These are phyloP conservation scores for Coryphaenoides rupestris DNA, from an alignment of 2,113 vertebrate species.

Conservation along the genomic window DNA sequence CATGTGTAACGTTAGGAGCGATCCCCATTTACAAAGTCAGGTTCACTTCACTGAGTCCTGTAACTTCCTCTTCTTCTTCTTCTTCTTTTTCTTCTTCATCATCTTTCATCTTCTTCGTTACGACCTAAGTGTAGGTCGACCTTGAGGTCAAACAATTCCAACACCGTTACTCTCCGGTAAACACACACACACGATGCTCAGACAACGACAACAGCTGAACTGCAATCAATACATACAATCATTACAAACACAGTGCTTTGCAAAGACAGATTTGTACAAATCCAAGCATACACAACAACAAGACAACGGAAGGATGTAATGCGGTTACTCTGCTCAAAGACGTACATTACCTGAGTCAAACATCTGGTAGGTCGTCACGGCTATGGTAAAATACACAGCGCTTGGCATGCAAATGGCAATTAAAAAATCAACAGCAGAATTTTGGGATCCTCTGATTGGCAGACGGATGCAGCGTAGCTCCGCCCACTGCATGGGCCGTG, in stretches of 20 bases:
- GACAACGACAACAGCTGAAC: too few relatives aligned
- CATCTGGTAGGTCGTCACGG: too few relatives aligned
- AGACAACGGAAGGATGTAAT: neutral
- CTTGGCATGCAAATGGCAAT: too few relatives aligned
- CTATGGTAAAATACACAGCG: too few relatives aligned
- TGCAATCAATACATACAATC: too few relatives aligned
- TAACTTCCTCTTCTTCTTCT: slow-evolving; percentile 5
- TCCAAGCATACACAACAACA: neutral
- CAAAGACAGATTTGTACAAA: neutral
- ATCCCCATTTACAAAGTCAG: neutral
- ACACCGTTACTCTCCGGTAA: slow-evolving; percentile 26
- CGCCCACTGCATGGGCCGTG: neutral
- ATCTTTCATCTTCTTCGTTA: neutral
- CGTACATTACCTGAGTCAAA: too few relatives aligned
- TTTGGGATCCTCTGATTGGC: too few relatives aligned
- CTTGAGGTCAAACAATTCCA: slow-evolving; percentile 44
- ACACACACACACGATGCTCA: neutral
- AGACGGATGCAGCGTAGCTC: too few relatives aligned
- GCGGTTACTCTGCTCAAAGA: too few relatives aligned
- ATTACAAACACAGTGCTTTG: neutral
- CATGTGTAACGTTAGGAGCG: too few relatives aligned
- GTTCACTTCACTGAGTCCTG: neutral
- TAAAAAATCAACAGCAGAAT: too few relatives aligned
- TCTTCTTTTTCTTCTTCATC: slow-evolving; percentile 19
- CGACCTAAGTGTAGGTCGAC: slow-evolving; percentile 12